Percentiles rank a stretch among this genome's conserved stretches.
phyloP scores from a whole-genome alignment of 2,888 invertebrate species.

The Leucoma salicis region DNA sequence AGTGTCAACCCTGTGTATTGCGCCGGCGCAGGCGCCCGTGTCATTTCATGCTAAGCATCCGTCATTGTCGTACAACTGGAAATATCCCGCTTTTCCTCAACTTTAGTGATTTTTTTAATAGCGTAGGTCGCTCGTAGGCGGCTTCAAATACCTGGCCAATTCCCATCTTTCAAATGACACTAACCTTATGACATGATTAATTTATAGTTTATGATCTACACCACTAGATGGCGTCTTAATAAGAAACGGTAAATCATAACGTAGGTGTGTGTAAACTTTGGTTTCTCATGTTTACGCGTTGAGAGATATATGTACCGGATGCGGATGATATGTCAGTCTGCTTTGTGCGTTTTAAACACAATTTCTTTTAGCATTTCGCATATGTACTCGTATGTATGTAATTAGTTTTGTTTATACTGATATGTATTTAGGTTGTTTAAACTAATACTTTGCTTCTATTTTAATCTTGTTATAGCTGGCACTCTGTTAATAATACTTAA shows the following conservation, averaged over 20 bases:
- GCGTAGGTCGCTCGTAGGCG: constrained; percentile 25
- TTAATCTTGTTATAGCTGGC: too few relatives aligned
- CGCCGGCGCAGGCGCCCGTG: constrained; percentile 40
- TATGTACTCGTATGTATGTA: not conserved
- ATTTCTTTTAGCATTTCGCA: constrained; percentile 1
- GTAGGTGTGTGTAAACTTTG: constrained; percentile 20
- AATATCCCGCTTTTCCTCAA: constrained; percentile 31
- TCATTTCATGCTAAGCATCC: constrained; percentile 48
- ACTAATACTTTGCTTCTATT: too few relatives aligned
- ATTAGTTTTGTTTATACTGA: not conserved
- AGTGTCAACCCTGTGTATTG: constrained; percentile 33
- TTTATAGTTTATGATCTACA: constrained; percentile 27
- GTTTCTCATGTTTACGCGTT: constrained; percentile 24
- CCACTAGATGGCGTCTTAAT: constrained; percentile 29
- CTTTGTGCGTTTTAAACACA: constrained; percentile 13
- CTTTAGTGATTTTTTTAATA: constrained; percentile 23
- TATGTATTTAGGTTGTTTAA: not conserved
- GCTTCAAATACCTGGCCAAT: constrained; percentile 28
- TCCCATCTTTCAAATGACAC: constrained; percentile 32
- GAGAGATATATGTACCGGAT: constrained; percentile 32
- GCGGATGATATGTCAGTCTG: constrained; percentile 26
- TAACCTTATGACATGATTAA: constrained; percentile 35
- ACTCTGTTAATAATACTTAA: too few relatives aligned
- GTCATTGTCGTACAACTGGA: constrained; percentile 45
- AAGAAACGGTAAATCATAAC: constrained; percentile 30